A percentile compares a stretch with the other conserved stretches of the same genome.
Evolutionary conservation across 2,888 invertebrate genomes (phyloP).

Genomic region (Eurytoma californica): DNA sequence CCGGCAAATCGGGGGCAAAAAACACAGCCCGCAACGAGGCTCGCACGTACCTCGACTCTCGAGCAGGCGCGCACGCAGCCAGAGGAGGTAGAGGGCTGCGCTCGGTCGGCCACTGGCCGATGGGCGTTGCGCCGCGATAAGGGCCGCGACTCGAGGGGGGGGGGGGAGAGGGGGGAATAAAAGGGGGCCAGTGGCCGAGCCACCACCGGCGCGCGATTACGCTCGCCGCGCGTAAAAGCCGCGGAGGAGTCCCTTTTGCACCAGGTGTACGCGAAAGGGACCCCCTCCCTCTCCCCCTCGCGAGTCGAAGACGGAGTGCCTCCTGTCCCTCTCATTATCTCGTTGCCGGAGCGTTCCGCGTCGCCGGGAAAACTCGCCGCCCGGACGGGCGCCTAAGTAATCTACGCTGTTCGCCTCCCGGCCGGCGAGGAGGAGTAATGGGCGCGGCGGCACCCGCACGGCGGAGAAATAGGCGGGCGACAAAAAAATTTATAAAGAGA

Average conservation of each 20-base stretch:
- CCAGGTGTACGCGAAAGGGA: neutral
- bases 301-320: constrained; percentile 18
- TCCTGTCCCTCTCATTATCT: constrained; percentile 37
- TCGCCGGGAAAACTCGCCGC: constrained; percentile 13
- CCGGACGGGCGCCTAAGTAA: constrained; percentile 18
- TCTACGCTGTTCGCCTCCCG: neutral
- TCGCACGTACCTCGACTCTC: too few relatives aligned
- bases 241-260: neutral
- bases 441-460: neutral
- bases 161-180: neutral
- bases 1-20: too few relatives aligned
- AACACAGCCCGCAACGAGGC: too few relatives aligned
- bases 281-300: too few relatives aligned
- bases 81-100: too few relatives aligned
- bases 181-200: constrained; percentile 15
- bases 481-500: too few relatives aligned
- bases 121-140: constrained; percentile 34
- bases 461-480: too few relatives aligned
- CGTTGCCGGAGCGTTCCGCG: constrained; percentile 21
- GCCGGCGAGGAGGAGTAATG: neutral
- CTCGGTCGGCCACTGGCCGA: neutral
- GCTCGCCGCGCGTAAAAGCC: neutral
- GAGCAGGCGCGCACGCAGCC: too few relatives aligned
- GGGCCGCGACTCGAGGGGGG: neutral
- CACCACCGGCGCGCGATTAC: constrained; percentile 7